phyloP scores from a whole-genome alignment of 30 jellyfish, hydroid and myxozoan species.

The Pelagia noctiluca region DNA sequence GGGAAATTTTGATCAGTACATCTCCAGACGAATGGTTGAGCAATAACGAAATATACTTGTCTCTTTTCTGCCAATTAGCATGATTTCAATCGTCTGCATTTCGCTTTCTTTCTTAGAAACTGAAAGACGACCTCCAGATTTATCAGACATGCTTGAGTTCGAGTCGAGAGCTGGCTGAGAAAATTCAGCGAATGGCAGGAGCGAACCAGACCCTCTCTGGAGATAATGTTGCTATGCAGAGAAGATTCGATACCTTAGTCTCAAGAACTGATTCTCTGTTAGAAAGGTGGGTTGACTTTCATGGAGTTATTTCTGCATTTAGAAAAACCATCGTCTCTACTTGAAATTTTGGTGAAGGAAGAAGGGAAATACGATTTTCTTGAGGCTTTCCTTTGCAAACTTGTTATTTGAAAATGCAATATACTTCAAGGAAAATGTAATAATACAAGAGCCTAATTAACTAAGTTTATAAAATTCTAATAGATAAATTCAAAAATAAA shows the following conservation, averaged over 20 bases:
- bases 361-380: too few species aligned
- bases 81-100: too few species aligned
- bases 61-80: background rate
- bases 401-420: too few species aligned
- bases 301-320: background rate
- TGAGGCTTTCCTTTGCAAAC: too few species aligned
- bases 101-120: constrained; percentile 4
- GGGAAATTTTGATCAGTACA: too few species aligned
- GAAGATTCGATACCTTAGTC: constrained; percentile 15
- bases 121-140: constrained; percentile 44
- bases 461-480: too few species aligned
- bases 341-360: too few species aligned
- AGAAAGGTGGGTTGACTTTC: background rate
- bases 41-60: background rate
- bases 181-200: constrained; percentile 15
- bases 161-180: constrained; percentile 24
- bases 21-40: too few species aligned
- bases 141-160: constrained; percentile 48
- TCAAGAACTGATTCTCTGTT: background rate
- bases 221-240: constrained; percentile 1
- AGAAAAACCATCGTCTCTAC: too few species aligned
- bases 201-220: constrained; percentile 4
- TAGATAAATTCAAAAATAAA: too few species aligned
- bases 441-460: too few species aligned
- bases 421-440: too few species aligned